Conservation (phyloP, 2,888 invertebrate genomes). For the Dendrolimus houi region DNA sequence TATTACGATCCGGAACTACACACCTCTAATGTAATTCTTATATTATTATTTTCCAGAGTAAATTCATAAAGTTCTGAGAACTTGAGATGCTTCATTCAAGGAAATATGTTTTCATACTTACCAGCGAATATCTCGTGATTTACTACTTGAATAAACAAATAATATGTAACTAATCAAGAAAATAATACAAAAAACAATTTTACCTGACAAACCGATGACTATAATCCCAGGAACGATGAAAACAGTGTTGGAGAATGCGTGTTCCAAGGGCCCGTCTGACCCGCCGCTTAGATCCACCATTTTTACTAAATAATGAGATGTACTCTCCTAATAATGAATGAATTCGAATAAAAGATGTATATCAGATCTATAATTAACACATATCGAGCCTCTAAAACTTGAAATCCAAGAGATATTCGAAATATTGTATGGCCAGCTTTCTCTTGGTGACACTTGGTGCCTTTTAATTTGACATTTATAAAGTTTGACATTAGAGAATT, state of each 20-base stretch:
- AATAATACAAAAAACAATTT: constrained; percentile 24
- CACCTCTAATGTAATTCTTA: too few species aligned
- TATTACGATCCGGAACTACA: too few species aligned
- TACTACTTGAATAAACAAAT: background rate
- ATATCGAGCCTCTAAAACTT: background rate
- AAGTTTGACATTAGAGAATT: too few species aligned
- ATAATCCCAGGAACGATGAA: constrained; percentile 91
- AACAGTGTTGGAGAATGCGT: constrained; percentile 91
- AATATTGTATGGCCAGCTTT: too few species aligned
- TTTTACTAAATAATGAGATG: constrained; percentile 24
- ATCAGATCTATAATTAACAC: constrained; percentile 1
- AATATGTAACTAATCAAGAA: background rate
- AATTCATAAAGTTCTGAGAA: too few species aligned
- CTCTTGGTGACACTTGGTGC: too few species aligned
- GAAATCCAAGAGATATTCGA: background rate
- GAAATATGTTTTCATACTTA: too few species aligned
- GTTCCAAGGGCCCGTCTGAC: constrained; percentile 87
- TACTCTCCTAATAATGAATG: background rate
- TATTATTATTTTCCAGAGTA: too few species aligned
- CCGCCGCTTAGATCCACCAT: constrained; percentile 92
- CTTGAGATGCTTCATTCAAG: too few species aligned
- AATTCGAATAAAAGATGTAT: background rate
- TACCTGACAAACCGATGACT: constrained; percentile 87
- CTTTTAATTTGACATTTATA: too few species aligned
- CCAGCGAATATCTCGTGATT: too few species aligned